Percentiles rank a stretch among this genome's conserved stretches.
Conservation (phyloP, 2,888 invertebrate genomes). For the Crepidodera aurea region DNA sequence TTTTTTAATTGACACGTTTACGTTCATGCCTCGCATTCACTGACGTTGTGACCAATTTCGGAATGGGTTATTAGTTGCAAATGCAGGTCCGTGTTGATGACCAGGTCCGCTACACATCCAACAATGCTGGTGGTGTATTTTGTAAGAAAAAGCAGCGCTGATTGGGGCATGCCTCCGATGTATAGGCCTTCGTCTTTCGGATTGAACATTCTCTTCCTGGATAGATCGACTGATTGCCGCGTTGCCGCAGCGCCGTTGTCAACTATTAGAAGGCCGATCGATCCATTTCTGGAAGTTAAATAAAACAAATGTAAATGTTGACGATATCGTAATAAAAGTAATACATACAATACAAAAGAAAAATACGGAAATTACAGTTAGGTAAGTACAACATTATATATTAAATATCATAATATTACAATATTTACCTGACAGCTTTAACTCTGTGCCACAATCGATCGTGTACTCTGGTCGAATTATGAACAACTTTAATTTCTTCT, state of each 20-base stretch:
- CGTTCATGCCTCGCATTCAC: constrained; percentile 57
- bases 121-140: constrained; percentile 66
- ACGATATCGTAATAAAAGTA: too few species aligned
- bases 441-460: constrained; percentile 89
- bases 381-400: too few species aligned
- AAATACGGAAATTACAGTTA: too few species aligned
- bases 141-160: constrained; percentile 55
- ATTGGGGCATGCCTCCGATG: constrained; percentile 70
- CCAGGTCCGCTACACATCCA: constrained; percentile 71
- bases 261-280: constrained; percentile 87
- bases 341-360: too few species aligned
- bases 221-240: constrained; percentile 82
- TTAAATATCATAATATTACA: too few species aligned
- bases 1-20: constrained; percentile 24
- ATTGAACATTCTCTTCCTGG: constrained; percentile 57
- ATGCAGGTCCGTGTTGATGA: constrained; percentile 68
- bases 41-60: constrained; percentile 62
- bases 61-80: constrained; percentile 64
- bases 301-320: too few species aligned
- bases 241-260: constrained; percentile 85
- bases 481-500: constrained; percentile 82
- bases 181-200: constrained; percentile 88
- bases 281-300: constrained; percentile 73
- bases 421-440: constrained; percentile 76
- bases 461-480: constrained; percentile 85